Percentiles rank a stretch among this genome's conserved stretches.
phyloP scores from a whole-genome alignment of 2,888 invertebrate species.

The Trissonchulus sp. region DNA sequence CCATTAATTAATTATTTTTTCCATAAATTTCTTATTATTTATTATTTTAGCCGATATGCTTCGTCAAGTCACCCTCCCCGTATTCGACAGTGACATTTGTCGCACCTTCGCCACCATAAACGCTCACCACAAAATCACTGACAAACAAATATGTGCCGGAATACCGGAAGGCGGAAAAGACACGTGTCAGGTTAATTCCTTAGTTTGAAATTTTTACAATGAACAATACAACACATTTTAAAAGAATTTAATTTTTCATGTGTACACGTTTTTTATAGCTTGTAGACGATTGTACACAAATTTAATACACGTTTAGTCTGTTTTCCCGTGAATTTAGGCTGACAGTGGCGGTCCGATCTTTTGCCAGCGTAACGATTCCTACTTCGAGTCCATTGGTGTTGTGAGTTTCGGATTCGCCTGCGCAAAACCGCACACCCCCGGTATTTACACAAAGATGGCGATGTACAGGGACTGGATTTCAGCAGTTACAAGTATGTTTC shows the following conservation, averaged over 20 bases:
- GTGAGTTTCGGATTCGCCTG: conserved; percentile 28
- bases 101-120: conserved; percentile 23
- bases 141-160: conserved; percentile 24
- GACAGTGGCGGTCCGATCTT: conserved; percentile 26
- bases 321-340: conserved; percentile 18
- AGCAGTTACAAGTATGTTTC: conserved; percentile 3
- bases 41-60: conserved; percentile 21
- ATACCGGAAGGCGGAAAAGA: conserved; percentile 29
- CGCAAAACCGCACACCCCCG: conserved; percentile 25
- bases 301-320: too few species aligned
- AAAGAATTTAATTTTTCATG: too few species aligned
- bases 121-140: conserved; percentile 13
- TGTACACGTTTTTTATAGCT: too few species aligned
- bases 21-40: too few species aligned
- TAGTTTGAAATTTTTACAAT: too few species aligned
- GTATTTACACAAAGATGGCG: neutral
- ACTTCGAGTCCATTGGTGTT: conserved; percentile 14
- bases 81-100: conserved; percentile 15
- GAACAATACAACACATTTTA: too few species aligned
- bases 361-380: conserved; percentile 12
- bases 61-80: conserved; percentile 25
- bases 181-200: conserved; percentile 25
- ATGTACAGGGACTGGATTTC: neutral
- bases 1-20: too few species aligned
- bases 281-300: too few species aligned